Percentiles rank a stretch among this genome's conserved stretches.
Conservation (phyloP, 92 coral and sea anemone genomes). For the Umimayanthus chanpuru region DNA sequence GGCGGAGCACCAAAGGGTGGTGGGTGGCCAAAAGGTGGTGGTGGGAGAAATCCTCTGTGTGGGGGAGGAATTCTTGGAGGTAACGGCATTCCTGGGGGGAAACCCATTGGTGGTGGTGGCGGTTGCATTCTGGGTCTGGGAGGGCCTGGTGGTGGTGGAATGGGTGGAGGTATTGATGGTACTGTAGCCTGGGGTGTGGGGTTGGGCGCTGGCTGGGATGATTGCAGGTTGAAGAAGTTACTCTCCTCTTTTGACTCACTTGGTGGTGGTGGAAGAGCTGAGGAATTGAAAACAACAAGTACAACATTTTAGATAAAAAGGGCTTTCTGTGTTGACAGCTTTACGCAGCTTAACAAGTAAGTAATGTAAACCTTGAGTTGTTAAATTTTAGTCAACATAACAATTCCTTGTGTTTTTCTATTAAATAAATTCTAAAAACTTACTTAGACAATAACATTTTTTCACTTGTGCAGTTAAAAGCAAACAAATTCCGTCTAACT, state of each 20-base stretch:
- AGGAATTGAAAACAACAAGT: background rate
- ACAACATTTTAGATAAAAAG: background rate
- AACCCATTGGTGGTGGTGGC: conserved; percentile 79
- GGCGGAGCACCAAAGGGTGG: conserved; percentile 87
- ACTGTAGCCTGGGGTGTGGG: conserved; percentile 46
- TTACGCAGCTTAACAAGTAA: no score
- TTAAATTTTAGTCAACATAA: no score
- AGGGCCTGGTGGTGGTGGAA: conserved; percentile 83
- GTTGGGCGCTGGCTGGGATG: conserved; percentile 58
- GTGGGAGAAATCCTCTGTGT: conserved; percentile 77
- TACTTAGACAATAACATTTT: no score
- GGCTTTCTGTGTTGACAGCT: background rate
- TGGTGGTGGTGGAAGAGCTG: conserved; percentile 96
- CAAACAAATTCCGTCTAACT: no score
- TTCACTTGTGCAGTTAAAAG: no score
- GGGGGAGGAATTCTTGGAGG: conserved; percentile 67
- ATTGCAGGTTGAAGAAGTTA: conserved; percentile 89
- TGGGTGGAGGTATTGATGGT: conserved; percentile 68
- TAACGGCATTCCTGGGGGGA: conserved; percentile 65
- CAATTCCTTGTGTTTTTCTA: no score
- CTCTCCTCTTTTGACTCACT: conserved; percentile 69
- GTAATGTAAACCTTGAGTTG: no score
- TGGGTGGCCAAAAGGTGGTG: conserved; percentile 92
- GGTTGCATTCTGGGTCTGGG: conserved; percentile 81
- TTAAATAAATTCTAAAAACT: no score